Percentiles rank a stretch among this genome's conserved stretches.
Conservation (phyloP, 2,113 vertebrate genomes). For the Thomomys bottae region DNA sequence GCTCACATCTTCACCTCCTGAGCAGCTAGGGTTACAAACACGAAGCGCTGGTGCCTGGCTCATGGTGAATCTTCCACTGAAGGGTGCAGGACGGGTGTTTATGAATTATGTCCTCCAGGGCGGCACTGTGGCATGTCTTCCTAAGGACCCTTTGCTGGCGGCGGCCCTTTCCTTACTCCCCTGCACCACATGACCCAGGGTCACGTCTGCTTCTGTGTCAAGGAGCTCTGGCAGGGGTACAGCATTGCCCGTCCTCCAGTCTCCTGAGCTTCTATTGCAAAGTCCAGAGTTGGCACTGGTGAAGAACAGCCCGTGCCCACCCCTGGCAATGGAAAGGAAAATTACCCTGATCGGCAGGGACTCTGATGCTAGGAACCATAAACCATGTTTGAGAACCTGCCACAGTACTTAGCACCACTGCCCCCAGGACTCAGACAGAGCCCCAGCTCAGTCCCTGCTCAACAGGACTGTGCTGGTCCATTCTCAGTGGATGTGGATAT, state of each 20-base stretch:
- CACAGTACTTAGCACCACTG: neutral
- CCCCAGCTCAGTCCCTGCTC: no score
- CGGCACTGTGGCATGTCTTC: neutral
- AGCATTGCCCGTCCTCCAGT: rapidly evolving
- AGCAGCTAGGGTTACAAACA: no score
- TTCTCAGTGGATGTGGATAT: no score
- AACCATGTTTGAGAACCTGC: neutral
- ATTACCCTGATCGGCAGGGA: neutral
- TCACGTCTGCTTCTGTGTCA: rapidly evolving
- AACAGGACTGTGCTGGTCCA: no score
- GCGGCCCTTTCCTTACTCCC: rapidly evolving
- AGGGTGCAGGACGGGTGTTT: neutral
- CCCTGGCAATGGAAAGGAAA: rapidly evolving
- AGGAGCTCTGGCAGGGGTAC: neutral
- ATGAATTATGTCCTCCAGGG: neutral
- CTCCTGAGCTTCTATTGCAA: neutral
- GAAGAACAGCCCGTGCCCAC: rapidly evolving
- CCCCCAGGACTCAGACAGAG: neutral
- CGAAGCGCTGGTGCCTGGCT: no score
- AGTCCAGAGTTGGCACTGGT: neutral
- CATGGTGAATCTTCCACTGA: neutral
- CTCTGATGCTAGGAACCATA: neutral
- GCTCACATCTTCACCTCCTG: no score
- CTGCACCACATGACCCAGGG: no score
- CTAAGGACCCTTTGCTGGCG: neutral